These are phyloP conservation scores for Macrobrachium rosenbergii DNA, from an alignment of 1,140 invertebrate genomes.

Conservation along the genomic window DNA sequence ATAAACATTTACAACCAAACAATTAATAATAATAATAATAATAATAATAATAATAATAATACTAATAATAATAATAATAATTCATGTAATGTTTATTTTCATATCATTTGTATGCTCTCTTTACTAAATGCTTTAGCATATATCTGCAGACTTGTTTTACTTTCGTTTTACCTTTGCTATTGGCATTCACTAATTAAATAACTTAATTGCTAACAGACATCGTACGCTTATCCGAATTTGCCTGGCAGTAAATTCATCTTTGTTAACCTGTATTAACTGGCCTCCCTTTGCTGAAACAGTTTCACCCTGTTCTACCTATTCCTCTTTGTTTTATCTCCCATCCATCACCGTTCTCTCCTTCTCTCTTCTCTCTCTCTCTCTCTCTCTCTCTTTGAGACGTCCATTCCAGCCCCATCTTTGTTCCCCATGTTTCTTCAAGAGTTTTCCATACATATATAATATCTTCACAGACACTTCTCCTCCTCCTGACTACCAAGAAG, in stretches of 20 bases:
- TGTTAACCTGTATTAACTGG: neutral
- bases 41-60: neutral
- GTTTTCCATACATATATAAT: neutral
- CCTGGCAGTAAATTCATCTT: neutral
- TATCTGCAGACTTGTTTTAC: too few relatives aligned
- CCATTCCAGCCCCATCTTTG: neutral
- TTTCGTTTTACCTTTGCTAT: too few relatives aligned
- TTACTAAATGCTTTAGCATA: too few relatives aligned
- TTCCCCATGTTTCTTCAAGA: neutral
- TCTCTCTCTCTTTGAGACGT: neutral
- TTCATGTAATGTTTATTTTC: neutral
- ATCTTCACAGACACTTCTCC: neutral
- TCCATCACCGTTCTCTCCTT: constrained; percentile 7
- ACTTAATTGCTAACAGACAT: too few relatives aligned
- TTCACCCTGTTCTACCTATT: neutral
- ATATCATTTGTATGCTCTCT: neutral
- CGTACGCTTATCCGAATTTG: neutral
- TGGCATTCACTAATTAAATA: too few relatives aligned
- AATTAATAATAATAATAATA: neutral
- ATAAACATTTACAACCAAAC: too few relatives aligned
- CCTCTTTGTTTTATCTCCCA: too few relatives aligned
- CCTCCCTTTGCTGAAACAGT: neutral
- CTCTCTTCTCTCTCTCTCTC: constrained; percentile 15
- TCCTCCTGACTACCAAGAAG: neutral
- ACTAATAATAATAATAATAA: neutral